Evolutionary conservation across 2,797 vertebrate genomes (phyloP), one percentile per base, ranked within the genome.

Genomic region (Triplophysa bombifrons): DNA sequence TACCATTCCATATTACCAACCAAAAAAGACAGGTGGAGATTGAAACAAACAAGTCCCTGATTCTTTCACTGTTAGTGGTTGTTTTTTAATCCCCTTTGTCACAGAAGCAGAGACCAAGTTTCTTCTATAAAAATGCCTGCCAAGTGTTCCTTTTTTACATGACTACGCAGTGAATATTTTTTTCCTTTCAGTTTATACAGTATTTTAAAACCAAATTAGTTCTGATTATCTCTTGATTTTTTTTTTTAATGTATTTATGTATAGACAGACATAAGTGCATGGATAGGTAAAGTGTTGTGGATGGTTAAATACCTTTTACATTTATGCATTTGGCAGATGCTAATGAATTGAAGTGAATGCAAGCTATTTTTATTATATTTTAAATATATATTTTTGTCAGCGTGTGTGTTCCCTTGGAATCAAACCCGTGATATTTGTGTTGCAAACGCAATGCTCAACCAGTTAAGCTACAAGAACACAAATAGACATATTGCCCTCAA

Each of bases 61-160:
- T 51, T 22, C 34, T 38, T 38, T 38, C 34, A 0, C 34, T 60
- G 50, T 50, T 2, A 2, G 10, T 20, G 30, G 11, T 13, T 19
- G 2, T 34, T 10, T 51, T 48, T 51, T 48, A 13, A 0, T 56
- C 22, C 34, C 13, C 11, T 67, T 14, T 34, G n/a, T 34, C 16
- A 76, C n/a, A n/a, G 27, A 70, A 61, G 25, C 13, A 1, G 22
- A 22, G 66, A 77, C 74, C 65, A 69, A 50, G 22, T 10, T 69
- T 76, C 4, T 22, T 77, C 2, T 30, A 22, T 41, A 50, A 22
- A 50, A 16, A 19, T 16, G 9, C 7, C 20, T 11, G 19, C 27
- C 12, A 58, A 1, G 25, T 34, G 63, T 51, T 70, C 46, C 30
- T 20, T 34, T 27, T 50, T 2, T 38, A 50, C 53, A 38, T 50